Conservation (phyloP, 2,888 invertebrate species). For the Ormyrus labotus region DNA sequence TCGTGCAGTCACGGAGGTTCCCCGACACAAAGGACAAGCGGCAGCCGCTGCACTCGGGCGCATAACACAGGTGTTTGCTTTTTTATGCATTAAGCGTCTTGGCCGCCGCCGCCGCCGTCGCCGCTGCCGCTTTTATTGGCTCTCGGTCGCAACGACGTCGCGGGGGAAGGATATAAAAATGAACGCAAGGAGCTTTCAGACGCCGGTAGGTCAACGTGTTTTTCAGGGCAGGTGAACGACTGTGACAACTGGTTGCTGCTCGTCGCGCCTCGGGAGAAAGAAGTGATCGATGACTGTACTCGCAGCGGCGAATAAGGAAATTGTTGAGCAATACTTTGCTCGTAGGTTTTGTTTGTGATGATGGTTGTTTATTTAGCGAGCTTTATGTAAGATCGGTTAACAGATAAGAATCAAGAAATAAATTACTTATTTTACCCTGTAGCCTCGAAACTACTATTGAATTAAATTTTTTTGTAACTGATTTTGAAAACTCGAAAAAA, state of each 20-base stretch:
- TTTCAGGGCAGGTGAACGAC: slow-evolving; percentile 24
- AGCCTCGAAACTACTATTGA: too few relatives aligned
- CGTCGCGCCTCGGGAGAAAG: neutral
- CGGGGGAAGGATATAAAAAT: too few relatives aligned
- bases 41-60: neutral
- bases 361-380: slow-evolving; percentile 4
- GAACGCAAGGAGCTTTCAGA: too few relatives aligned
- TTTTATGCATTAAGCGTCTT: slow-evolving; percentile 7
- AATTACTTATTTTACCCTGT: too few relatives aligned
- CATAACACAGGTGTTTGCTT: slow-evolving; percentile 25
- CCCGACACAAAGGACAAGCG: slow-evolving; percentile 13
- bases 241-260: neutral
- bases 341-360: too few relatives aligned
- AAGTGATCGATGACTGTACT: slow-evolving; percentile 31
- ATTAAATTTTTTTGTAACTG: too few relatives aligned
- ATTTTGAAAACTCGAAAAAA: too few relatives aligned
- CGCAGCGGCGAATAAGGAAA: neutral
- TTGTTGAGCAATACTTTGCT: slow-evolving; percentile 12
- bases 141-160: too few relatives aligned
- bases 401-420: too few relatives aligned
- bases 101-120: neutral
- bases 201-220: slow-evolving; percentile 3
- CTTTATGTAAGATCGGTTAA: neutral
- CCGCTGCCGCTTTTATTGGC: neutral
- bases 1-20: neutral